A percentile compares a stretch with the other conserved stretches of the same genome.
These are phyloP conservation scores for Barnardius zonarius DNA, from an alignment of 2,113 vertebrate genomes.

Conservation along the genomic window DNA sequence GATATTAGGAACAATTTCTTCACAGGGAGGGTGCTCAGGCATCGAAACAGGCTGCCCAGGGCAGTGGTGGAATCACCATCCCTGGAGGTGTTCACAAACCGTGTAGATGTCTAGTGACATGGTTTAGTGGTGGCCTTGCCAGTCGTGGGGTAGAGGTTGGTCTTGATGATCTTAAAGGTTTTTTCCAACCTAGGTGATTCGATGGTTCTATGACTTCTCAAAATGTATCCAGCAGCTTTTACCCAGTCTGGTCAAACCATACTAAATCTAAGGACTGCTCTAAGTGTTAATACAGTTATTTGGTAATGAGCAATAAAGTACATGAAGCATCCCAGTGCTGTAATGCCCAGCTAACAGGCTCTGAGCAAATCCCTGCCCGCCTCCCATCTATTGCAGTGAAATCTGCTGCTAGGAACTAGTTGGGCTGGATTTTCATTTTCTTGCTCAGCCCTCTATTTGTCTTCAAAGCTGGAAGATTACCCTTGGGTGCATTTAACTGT, in stretches of 20 bases:
- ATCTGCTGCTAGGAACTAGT: not conserved
- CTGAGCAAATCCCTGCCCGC: not conserved
- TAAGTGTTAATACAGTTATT: not conserved
- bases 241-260: not conserved
- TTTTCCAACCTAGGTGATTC: not conserved
- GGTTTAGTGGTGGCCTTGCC: not conserved
- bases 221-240: not conserved
- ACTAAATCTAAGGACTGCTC: not conserved
- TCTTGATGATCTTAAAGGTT: not conserved
- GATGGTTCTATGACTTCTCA: not conserved
- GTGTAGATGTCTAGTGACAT: not conserved
- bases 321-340: not conserved
- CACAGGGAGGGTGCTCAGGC: not conserved
- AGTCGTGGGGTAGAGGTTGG: not conserved
- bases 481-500: not conserved
- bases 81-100: not conserved
- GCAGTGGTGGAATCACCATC: not conserved
- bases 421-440: not conserved
- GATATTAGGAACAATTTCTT: not conserved
- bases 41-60: not conserved
- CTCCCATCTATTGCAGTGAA: not conserved
- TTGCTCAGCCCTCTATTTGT: not conserved
- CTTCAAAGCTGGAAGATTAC: not conserved
- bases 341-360: not conserved
- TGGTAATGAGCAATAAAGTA: not conserved